These are phyloP conservation scores for Anoplophora glabripennis DNA, from an alignment of 1,140 invertebrate species.

Conservation along the genomic window DNA sequence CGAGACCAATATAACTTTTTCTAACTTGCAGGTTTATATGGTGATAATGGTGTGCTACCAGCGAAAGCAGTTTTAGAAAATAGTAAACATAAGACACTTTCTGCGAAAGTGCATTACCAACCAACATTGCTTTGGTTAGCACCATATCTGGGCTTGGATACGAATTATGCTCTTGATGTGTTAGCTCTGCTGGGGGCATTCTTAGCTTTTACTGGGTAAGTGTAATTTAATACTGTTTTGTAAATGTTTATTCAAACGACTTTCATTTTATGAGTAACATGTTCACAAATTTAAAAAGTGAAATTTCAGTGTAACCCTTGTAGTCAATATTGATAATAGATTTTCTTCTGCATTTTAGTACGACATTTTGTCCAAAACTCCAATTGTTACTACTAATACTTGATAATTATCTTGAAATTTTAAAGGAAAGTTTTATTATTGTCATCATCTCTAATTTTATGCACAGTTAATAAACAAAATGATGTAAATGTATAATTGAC, in stretches of 20 bases:
- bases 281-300: no score
- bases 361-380: no score
- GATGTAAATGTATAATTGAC: background rate
- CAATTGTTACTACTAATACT: no score
- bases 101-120: conserved; percentile 61
- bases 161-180: conserved; percentile 70
- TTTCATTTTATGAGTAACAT: no score
- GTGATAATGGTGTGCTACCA: conserved; percentile 76
- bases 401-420: no score
- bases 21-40: conserved; percentile 66
- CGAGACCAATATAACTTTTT: background rate
- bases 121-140: conserved; percentile 71
- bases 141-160: conserved; percentile 64
- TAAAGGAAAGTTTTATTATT: no score
- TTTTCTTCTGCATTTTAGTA: no score
- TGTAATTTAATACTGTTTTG: conserved; percentile 1
- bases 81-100: conserved; percentile 48
- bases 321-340: no score
- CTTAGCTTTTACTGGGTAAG: conserved; percentile 65
- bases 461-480: background rate
- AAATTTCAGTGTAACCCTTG: no score
- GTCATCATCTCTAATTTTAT: no score
- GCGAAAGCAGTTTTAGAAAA: conserved; percentile 61
- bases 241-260: no score
- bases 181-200: conserved; percentile 64